Evolutionary conservation across 2,113 vertebrate species (phyloP).

Genomic region (Monopterus albus): DNA sequence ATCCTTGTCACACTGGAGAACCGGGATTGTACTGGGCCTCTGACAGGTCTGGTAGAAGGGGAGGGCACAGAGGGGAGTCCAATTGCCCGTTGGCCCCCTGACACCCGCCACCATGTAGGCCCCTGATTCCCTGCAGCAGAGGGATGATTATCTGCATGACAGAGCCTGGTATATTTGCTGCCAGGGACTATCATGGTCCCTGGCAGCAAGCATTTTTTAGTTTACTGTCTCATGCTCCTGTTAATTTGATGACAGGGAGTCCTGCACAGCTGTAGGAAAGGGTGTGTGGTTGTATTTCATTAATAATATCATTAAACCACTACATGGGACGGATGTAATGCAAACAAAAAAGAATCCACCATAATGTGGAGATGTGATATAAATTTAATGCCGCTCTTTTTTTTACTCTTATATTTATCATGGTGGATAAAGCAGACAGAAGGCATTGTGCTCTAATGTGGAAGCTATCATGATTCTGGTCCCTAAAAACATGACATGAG

Average conservation of each 20-base stretch:
- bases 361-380: conserved; percentile 70
- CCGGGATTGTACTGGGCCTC: conserved; percentile 50
- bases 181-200: conserved; percentile 76
- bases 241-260: conserved; percentile 82
- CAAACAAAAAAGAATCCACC: conserved; percentile 64
- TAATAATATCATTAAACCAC: conserved; percentile 77
- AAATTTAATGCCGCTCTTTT: conserved; percentile 69
- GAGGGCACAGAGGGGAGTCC: conserved; percentile 59
- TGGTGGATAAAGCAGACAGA: conserved; percentile 39
- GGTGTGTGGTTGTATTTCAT: conserved; percentile 72
- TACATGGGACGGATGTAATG: conserved; percentile 62
- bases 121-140: conserved; percentile 64
- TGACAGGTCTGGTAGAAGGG: conserved; percentile 69
- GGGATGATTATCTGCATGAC: conserved; percentile 77
- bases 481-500: conserved; percentile 37
- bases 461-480: conserved; percentile 44
- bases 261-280: conserved; percentile 68
- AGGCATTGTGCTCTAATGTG: conserved; percentile 18
- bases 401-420: too few species aligned
- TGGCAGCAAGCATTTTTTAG: conserved; percentile 78
- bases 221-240: conserved; percentile 77
- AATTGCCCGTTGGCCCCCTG: conserved; percentile 58
- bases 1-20: conserved; percentile 71
- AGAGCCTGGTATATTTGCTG: conserved; percentile 71
- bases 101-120: conserved; percentile 61